Conservation (phyloP, 2,888 invertebrate genomes). For the Torymus tubicola region DNA sequence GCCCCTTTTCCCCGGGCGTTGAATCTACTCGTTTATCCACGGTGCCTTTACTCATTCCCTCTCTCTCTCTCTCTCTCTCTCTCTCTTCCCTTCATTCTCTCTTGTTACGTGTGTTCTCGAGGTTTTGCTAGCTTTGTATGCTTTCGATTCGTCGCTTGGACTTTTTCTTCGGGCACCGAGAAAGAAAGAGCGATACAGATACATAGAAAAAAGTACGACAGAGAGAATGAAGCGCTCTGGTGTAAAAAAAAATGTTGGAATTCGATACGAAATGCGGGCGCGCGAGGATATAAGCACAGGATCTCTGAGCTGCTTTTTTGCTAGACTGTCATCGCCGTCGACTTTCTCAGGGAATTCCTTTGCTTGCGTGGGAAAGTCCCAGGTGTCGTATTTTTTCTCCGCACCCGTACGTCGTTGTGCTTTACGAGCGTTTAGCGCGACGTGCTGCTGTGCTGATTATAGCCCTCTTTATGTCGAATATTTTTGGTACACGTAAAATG, state of each 20-base stretch:
- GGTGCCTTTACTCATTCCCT: constrained; percentile 28
- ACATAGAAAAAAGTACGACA: no score
- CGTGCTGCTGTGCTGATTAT: constrained; percentile 12
- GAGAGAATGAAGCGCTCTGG: no score
- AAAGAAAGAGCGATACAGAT: no score
- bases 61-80: neutral
- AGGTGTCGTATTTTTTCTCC: neutral
- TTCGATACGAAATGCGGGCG: constrained; percentile 42
- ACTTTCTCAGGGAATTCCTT: constrained; percentile 10
- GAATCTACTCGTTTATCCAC: constrained; percentile 48
- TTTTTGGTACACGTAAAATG: constrained; percentile 49
- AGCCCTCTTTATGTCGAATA: constrained; percentile 39
- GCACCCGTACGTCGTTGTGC: neutral
- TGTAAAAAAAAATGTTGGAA: constrained; percentile 1
- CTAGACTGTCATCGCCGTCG: neutral
- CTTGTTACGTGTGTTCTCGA: neutral
- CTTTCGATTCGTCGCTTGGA: constrained; percentile 27
- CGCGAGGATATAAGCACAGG: neutral
- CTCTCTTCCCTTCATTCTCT: neutral
- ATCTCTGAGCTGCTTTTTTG: constrained; percentile 23
- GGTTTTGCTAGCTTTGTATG: neutral
- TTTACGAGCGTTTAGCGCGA: constrained; percentile 4
- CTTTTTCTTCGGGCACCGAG: neutral
- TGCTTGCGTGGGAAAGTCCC: neutral
- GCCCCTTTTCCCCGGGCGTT: constrained; percentile 42